phyloP scores from a whole-genome alignment of 2,888 invertebrate genomes.

The Eilema sororculum region DNA sequence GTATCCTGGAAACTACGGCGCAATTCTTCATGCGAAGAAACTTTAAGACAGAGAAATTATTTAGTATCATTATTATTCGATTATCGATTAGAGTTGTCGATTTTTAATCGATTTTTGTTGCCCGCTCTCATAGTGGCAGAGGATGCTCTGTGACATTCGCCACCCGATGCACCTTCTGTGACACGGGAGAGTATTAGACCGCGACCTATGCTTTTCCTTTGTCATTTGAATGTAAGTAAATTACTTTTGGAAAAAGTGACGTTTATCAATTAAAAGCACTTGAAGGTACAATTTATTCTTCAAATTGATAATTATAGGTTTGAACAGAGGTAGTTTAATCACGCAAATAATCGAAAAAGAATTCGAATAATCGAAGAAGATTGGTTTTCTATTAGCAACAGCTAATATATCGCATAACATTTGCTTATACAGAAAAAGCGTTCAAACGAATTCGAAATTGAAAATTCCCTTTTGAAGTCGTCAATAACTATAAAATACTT shows the following conservation, averaged over 20 bases:
- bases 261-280: too few relatives aligned
- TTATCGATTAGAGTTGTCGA: not conserved
- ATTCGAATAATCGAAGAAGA: not conserved
- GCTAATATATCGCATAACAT: not conserved
- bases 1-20: too few relatives aligned
- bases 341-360: too few relatives aligned
- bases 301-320: not conserved
- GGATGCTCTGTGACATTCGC: too few relatives aligned
- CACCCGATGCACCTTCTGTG: too few relatives aligned
- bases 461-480: not conserved
- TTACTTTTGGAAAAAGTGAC: too few relatives aligned
- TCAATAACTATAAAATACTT: not conserved
- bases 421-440: not conserved
- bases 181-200: too few relatives aligned
- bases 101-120: too few relatives aligned
- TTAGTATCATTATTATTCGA: not conserved
- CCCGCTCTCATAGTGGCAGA: too few relatives aligned
- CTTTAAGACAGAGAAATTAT: not conserved
- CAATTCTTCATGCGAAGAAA: not conserved
- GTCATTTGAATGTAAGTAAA: not conserved
- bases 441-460: slow-evolving; percentile 1
- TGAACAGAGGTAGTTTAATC: not conserved
- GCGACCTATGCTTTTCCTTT: too few relatives aligned
- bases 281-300: not conserved
- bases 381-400: not conserved